These are phyloP conservation scores for Lasioglossum calceatum DNA, from an alignment of 2,888 invertebrate genomes.

Conservation along the genomic window DNA sequence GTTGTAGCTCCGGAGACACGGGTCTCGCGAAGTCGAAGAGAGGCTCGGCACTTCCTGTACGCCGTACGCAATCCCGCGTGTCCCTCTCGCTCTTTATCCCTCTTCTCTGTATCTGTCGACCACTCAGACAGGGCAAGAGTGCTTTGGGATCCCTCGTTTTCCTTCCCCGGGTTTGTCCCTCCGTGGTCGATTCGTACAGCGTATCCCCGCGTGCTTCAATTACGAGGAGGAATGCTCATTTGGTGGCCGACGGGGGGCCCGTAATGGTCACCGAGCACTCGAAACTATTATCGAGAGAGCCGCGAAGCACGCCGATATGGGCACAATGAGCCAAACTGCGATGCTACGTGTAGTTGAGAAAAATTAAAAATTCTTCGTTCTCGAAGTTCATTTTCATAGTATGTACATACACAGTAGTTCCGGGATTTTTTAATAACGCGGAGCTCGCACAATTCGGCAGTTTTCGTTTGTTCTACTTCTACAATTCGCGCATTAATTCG, in stretches of 20 bases:
- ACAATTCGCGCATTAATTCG: neutral
- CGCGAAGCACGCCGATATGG: slow-evolving; percentile 21
- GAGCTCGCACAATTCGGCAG: neutral
- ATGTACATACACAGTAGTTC: no score
- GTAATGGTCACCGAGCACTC: slow-evolving; percentile 80
- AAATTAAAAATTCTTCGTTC: neutral
- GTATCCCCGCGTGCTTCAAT: slow-evolving; percentile 79
- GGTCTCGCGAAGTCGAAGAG: slow-evolving; percentile 45
- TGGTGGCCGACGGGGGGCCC: slow-evolving; percentile 77
- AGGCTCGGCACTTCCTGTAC: slow-evolving; percentile 51
- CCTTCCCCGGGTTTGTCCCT: slow-evolving; percentile 44
- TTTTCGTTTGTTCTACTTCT: neutral
- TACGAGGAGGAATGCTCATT: slow-evolving; percentile 82
- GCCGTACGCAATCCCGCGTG: slow-evolving; percentile 37
- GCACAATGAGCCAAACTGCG: neutral
- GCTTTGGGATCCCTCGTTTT: slow-evolving; percentile 71
- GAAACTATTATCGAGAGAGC: slow-evolving; percentile 78
- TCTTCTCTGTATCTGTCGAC: slow-evolving; percentile 58
- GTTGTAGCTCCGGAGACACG: slow-evolving; percentile 42
- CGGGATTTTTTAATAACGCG: no score
- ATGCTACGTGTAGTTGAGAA: neutral
- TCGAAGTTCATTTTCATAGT: no score
- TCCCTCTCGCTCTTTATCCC: slow-evolving; percentile 38
- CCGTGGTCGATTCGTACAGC: slow-evolving; percentile 47
- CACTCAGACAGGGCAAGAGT: slow-evolving; percentile 77